Evolutionary conservation across 1,140 invertebrate genomes (phyloP).

Genomic region (Hormaphis cornu): DNA sequence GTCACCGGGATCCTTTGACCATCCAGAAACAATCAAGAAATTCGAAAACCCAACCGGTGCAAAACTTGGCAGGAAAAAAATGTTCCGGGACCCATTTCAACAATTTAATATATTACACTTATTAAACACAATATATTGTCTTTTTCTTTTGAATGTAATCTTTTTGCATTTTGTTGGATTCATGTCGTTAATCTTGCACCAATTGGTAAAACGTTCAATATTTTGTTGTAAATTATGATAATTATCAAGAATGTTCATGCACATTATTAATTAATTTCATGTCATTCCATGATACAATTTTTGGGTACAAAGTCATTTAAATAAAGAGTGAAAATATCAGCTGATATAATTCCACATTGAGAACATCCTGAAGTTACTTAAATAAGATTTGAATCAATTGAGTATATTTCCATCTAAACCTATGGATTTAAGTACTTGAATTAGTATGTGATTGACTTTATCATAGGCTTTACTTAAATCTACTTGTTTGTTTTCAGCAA

Average conservation of each 20-base stretch:
- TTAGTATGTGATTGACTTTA: no score
- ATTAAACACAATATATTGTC: no score
- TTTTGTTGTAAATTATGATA: neutral
- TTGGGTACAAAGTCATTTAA: neutral
- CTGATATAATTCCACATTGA: neutral
- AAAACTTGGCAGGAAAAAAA: no score
- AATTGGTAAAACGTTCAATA: neutral
- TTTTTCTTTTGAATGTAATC: no score
- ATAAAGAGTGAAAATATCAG: neutral
- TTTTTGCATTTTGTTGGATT: no score
- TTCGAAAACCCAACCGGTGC: no score
- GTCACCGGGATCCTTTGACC: no score
- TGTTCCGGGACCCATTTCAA: no score
- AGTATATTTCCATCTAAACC: neutral
- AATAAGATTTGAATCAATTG: neutral
- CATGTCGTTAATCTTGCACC: no score
- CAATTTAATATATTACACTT: no score
- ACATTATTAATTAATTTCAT: neutral
- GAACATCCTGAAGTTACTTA: neutral
- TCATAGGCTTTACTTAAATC: no score
- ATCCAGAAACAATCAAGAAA: no score
- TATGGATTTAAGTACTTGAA: neutral
- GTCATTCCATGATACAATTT: neutral
- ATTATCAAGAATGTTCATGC: neutral
- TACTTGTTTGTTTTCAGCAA: neutral